Evolutionary conservation across 2,888 invertebrate species (phyloP).

Genomic region (Oasisia sp.): DNA sequence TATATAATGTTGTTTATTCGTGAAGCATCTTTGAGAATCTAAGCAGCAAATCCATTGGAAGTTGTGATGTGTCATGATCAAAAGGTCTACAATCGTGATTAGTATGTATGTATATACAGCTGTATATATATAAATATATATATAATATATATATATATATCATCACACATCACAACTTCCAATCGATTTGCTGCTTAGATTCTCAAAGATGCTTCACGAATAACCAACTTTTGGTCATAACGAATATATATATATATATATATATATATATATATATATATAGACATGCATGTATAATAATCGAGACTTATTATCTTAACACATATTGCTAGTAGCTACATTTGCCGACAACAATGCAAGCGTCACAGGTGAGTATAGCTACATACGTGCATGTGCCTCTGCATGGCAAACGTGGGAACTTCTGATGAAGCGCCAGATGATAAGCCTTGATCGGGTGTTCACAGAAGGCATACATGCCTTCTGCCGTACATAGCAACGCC

Average conservation of each 20-base stretch:
- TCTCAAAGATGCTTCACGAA: too few species aligned
- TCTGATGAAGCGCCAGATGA: background rate
- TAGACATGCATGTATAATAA: background rate
- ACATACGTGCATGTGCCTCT: background rate
- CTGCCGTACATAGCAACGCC: background rate
- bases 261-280: background rate
- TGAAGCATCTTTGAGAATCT: too few species aligned
- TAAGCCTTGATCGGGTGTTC: background rate
- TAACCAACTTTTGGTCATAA: background rate
- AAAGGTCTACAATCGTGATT: too few species aligned
- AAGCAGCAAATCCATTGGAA: too few species aligned
- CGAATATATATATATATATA: background rate
- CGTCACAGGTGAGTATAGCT: background rate
- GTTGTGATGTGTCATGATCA: too few species aligned
- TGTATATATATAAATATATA: too few species aligned
- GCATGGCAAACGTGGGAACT: background rate
- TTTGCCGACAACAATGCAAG: background rate
- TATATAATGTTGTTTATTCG: too few species aligned
- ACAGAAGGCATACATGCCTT: background rate
- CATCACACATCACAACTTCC: too few species aligned
- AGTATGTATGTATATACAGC: too few species aligned
- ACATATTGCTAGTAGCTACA: background rate
- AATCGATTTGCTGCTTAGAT: too few species aligned
- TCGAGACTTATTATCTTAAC: background rate
- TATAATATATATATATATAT: too few species aligned